Evolutionary conservation across 2,113 vertebrate species (phyloP), one percentile per base, ranked within the genome.

Genomic region (Petromus typicus): DNA sequence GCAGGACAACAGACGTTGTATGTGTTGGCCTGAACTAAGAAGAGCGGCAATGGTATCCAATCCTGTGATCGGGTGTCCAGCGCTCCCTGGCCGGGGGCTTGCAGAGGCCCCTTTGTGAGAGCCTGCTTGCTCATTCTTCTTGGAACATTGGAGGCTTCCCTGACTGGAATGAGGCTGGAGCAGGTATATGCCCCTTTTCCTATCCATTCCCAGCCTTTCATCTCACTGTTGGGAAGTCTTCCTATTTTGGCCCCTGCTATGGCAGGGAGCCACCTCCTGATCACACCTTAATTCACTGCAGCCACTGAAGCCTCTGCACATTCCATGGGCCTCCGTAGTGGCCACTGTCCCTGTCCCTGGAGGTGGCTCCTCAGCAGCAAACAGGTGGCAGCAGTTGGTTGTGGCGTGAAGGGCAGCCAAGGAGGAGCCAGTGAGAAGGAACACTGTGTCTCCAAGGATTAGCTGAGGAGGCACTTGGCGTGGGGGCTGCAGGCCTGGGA

Each of bases 331-430:
- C 61, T 7, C 37, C 5, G 64, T 3, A 0, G 32, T 16, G 16
- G 43, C 43, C 25, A 2, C 43, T 3, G 30, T 20, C 86, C 20
- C 40, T 8, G 12, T 20, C 78, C 78, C 17, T 51, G 48, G 86
- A 67, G 2, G 1, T 9, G 59, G 81, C 79, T 48, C 59, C 86
- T 93, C 23, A 1, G 90, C n/a, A 23, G 81, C 37, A 91, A 94
- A 96, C 97, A 97, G 97, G 97, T 97, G 97, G 93, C 79, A 37
- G 59, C 97, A 96, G 96, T 81, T 93, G 97, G 92, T 61, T 18
- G 45, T 48, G 66, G 89, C 76, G 25, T 0, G 25, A 66, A 30
- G 92, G 91, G 86, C 2, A 40, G 73, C 66, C 51, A 83, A 94
- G 96, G 93, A 89, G 91, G 92, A 90, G 95, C 7, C 0, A 48